Base-by-base conservation (phyloP, 2,888 invertebrate genomes). In the Bhutanitis thaidina region DNA sequence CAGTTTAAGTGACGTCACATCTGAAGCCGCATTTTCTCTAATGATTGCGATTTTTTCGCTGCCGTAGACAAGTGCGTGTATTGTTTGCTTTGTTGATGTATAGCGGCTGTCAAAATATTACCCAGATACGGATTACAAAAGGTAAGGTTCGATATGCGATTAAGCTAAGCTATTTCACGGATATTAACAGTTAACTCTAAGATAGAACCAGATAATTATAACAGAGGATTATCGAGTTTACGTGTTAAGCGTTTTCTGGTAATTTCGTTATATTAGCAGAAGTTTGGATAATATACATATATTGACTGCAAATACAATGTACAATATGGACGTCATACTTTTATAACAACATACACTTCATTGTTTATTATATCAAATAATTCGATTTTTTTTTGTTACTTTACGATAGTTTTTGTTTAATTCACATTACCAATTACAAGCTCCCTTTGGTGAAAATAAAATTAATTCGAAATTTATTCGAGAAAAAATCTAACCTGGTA, bases 51-150 rank as follows among this genome's bases (percentile, higher is more conserved):
- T 60, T 52, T 46, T n/a, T n/a, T n/a, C n/a, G n/a, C n/a, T n/a
- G n/a, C n/a, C n/a, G n/a, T 41, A 43, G 43, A 59, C 64, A 63
- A 68, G 74, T 70, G 69, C 58, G 36, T 53, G 57, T 62, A 65
- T 68, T 74, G 72, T 77, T 77, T 71, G 71, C 74, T 71, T 76
- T 77, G 79, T 80, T 80, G 72, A 77, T 65, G 61, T 65, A 30
- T n/a, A 30, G 59, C 79, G 82, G 76, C 82, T 86, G 85, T 85
- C 79, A 83, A 82, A 86, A 82, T 77, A 77, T 68, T 62, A 60
- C 56, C 71, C 69, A n/a, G n/a, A n/a, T n/a, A n/a, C n/a, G 67
- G 69, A 73, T 69, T 71, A 72, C 69, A 76, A n/a, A 77, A 87
- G 86, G 86, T 86, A 69, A 82, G 80, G 49, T 51, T 50, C 27